Evolutionary conservation across 2,888 invertebrate species (phyloP).

Genomic region (Tigriopus californicus): DNA sequence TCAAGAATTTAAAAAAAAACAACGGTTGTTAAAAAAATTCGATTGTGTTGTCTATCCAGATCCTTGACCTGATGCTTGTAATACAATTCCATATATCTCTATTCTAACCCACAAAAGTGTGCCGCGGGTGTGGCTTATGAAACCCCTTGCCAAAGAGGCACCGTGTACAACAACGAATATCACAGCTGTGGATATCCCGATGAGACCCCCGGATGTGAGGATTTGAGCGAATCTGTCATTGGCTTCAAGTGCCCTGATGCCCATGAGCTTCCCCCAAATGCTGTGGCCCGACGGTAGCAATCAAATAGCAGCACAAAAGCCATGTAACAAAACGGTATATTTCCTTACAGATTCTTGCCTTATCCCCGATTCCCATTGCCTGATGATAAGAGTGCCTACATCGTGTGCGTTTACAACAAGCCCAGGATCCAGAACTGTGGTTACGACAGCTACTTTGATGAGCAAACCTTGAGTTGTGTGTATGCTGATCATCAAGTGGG

Average conservation of each 20-base stretch:
- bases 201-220: constrained; percentile 23
- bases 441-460: constrained; percentile 68
- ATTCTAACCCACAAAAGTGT: constrained; percentile 42
- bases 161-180: constrained; percentile 66
- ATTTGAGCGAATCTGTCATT: constrained; percentile 41
- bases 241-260: constrained; percentile 80
- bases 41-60: not conserved
- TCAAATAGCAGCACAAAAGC: too few relatives aligned
- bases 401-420: constrained; percentile 74
- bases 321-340: not conserved
- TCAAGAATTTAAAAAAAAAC: too few relatives aligned
- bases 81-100: not conserved
- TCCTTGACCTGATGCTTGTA: not conserved
- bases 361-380: constrained; percentile 74
- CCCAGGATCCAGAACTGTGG: constrained; percentile 72
- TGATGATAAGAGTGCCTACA: constrained; percentile 63
- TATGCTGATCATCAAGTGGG: not conserved
- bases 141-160: constrained; percentile 61
- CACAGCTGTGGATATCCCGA: constrained; percentile 89
- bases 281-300: constrained; percentile 51
- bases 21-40: too few relatives aligned
- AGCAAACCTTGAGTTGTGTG: constrained; percentile 51
- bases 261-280: constrained; percentile 44
- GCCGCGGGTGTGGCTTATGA: constrained; percentile 59
- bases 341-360: constrained; percentile 44